phyloP scores from a whole-genome alignment of 2,797 vertebrate species.

The Meda fulgida region DNA sequence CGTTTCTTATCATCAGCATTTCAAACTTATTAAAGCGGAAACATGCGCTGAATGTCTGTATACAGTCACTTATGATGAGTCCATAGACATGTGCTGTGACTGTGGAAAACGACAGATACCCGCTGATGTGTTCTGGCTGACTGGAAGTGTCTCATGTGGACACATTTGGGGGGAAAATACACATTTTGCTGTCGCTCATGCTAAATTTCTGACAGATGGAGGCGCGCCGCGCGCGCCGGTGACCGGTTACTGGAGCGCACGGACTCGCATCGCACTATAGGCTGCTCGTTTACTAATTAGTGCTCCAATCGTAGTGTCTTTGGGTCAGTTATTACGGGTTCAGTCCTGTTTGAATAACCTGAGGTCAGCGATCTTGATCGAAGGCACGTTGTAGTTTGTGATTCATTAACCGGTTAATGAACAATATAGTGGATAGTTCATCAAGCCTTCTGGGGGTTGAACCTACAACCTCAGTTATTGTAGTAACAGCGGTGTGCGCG shows the following conservation, averaged over 20 bases:
- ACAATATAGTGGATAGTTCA: slow-evolving; percentile 28
- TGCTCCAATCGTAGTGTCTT: not conserved
- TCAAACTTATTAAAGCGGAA: slow-evolving; percentile 35
- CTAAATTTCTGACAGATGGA: slow-evolving; percentile 29
- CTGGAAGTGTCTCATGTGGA: slow-evolving; percentile 19
- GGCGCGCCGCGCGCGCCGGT: slow-evolving; percentile 16
- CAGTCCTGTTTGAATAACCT: not conserved
- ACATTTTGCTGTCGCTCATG: not conserved
- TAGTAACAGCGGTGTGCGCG: not conserved
- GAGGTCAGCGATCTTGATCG: slow-evolving; percentile 1
- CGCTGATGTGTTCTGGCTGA: not conserved
- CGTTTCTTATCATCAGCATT: not conserved
- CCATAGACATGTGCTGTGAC: slow-evolving; percentile 3
- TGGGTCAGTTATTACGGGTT: not conserved
- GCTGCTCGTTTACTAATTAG: slow-evolving; percentile 11
- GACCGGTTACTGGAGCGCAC: slow-evolving; percentile 38
- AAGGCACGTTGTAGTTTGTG: not conserved
- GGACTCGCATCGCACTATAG: not conserved
- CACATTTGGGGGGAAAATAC: not conserved
- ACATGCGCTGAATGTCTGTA: not conserved
- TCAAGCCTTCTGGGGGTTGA: not conserved
- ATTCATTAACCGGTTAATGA: slow-evolving; percentile 6
- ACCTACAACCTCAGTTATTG: slow-evolving; percentile 4
- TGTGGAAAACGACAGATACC: slow-evolving; percentile 17
- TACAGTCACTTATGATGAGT: not conserved